Percentiles rank a stretch among this genome's conserved stretches.
phyloP scores from a whole-genome alignment of 2,113 vertebrate species.

The Halcyon malimbica region DNA sequence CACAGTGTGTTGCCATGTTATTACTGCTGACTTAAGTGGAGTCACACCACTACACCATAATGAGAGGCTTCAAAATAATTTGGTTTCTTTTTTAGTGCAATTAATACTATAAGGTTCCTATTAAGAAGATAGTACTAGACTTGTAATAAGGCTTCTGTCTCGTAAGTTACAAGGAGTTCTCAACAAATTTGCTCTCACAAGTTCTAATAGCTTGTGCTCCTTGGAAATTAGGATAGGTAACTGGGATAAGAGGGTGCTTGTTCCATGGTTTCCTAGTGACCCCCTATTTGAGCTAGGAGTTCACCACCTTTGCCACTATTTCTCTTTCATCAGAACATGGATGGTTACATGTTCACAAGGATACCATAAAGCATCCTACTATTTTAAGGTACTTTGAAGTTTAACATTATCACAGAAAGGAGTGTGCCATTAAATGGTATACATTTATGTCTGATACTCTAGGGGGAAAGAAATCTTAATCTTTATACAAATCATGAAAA shows the following conservation, averaged over 20 bases:
- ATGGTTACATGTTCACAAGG: background rate
- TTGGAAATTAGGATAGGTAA: background rate
- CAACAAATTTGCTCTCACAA: background rate
- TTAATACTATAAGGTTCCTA: background rate
- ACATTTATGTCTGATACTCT: background rate
- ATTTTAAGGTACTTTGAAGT: background rate
- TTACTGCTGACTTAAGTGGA: background rate
- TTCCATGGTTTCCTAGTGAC: background rate
- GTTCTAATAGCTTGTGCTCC: background rate
- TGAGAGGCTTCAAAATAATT: background rate
- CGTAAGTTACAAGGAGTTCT: background rate
- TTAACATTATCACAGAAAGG: background rate
- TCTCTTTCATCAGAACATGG: background rate
- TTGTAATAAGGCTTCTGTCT: background rate
- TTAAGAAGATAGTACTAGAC: background rate
- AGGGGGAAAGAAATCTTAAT: background rate
- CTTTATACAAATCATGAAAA: background rate
- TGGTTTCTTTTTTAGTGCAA: background rate
- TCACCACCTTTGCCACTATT: background rate
- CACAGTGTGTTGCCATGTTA: background rate
- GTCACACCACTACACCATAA: background rate
- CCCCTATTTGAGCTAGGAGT: background rate
- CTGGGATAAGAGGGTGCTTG: background rate
- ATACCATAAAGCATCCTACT: background rate
- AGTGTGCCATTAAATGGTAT: background rate